A percentile compares a stretch with the other conserved stretches of the same genome.
Evolutionary conservation across 2,888 invertebrate genomes (phyloP).

Genomic region (Lissonota sp.): DNA sequence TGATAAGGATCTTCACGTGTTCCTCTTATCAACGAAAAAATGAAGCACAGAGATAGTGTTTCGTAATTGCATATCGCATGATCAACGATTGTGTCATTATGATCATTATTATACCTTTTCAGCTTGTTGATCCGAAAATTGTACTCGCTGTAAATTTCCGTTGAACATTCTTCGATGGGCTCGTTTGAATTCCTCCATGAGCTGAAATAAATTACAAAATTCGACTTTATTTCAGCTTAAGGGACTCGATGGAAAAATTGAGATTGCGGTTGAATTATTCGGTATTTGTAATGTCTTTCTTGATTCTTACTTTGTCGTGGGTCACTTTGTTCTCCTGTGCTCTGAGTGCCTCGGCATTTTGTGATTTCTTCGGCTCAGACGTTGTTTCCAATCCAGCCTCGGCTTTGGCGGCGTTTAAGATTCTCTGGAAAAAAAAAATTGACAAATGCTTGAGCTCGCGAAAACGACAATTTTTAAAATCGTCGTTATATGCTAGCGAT

Average conservation of each 20-base stretch:
- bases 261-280: too few species aligned
- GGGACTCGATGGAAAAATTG: background rate
- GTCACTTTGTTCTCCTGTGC: constrained; percentile 81
- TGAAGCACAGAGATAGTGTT: background rate
- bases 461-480: too few species aligned
- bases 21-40: background rate
- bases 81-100: background rate
- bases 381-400: constrained; percentile 72
- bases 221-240: background rate
- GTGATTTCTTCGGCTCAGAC: constrained; percentile 74
- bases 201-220: constrained; percentile 69
- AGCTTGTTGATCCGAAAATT: constrained; percentile 71
- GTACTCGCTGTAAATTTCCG: constrained; percentile 76
- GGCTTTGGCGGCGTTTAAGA: constrained; percentile 73
- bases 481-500: background rate
- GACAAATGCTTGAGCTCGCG: constrained; percentile 1
- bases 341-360: constrained; percentile 76
- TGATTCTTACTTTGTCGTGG: constrained; percentile 79
- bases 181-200: constrained; percentile 96
- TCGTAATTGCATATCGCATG: background rate
- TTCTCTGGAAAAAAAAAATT: constrained; percentile 71
- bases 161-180: constrained; percentile 95
- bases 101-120: constrained; percentile 75
- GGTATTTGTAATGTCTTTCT: too few species aligned
- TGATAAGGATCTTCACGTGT: too few species aligned